Percentiles rank a stretch among this genome's conserved stretches.
Conservation (phyloP, 2,797 vertebrate species). For the Okamejei kenojei region DNA sequence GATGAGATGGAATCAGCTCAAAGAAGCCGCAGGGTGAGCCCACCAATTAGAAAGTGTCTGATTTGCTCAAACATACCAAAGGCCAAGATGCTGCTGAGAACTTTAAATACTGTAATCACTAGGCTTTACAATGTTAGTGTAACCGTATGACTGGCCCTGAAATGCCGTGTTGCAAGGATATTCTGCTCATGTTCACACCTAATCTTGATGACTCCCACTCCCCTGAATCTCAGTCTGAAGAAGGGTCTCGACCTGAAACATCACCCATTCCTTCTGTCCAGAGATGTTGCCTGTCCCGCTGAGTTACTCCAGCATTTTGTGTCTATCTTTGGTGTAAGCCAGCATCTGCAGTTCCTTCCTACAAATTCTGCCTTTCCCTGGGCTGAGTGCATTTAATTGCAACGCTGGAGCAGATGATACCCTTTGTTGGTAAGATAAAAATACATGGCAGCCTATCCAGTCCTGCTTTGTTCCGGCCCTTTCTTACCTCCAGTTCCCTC, state of each 20-base stretch:
- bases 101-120: neutral
- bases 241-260: too few species aligned
- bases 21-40: neutral
- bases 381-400: neutral
- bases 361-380: neutral
- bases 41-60: neutral
- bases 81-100: neutral
- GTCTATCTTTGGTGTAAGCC: too few species aligned
- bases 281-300: too few species aligned
- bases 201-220: too few species aligned
- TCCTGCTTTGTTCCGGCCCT: too few species aligned
- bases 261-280: too few species aligned
- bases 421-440: neutral
- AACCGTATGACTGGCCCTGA: neutral
- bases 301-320: too few species aligned
- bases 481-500: too few species aligned
- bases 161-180: neutral
- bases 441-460: neutral
- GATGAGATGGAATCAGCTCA: neutral
- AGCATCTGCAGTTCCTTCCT: too few species aligned
- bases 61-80: neutral
- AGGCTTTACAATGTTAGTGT: neutral
- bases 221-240: too few species aligned
- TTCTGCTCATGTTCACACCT: neutral
- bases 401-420: neutral